These are phyloP conservation scores for Ricordea florida DNA, from an alignment of 92 coral and sea anemone genomes.

Conservation along the genomic window DNA sequence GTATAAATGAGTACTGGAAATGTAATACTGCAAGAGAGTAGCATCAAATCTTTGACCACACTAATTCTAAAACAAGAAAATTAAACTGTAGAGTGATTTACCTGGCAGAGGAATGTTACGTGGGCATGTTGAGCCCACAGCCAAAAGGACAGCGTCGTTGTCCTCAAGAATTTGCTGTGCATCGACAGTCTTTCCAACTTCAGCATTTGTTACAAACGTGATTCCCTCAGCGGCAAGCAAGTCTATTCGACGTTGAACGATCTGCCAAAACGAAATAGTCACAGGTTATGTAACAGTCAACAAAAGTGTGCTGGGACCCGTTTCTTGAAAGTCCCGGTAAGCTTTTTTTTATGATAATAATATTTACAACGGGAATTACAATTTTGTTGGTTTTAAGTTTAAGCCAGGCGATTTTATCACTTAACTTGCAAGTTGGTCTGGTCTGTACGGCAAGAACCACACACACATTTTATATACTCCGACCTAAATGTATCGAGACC, in stretches of 20 bases:
- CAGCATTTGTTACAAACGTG: slow-evolving; percentile 76
- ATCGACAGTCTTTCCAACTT: slow-evolving; percentile 78
- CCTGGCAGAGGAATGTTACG: slow-evolving; percentile 93
- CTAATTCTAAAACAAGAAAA: neutral
- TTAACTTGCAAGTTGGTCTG: too few species aligned
- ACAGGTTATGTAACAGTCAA: too few species aligned
- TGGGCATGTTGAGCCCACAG: slow-evolving; percentile 96
- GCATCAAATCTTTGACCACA: neutral
- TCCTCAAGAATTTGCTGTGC: slow-evolving; percentile 73
- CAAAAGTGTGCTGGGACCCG: too few species aligned
- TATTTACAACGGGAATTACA: too few species aligned
- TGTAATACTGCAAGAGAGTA: neutral
- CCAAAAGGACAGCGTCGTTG: slow-evolving; percentile 89
- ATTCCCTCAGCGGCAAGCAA: slow-evolving; percentile 84
- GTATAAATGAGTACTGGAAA: neutral
- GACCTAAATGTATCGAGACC: too few species aligned
- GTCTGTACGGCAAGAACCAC: too few species aligned
- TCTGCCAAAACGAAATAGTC: slow-evolving; percentile 23
- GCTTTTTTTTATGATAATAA: too few species aligned
- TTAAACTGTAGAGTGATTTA: slow-evolving; percentile 26
- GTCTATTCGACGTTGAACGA: slow-evolving; percentile 86
- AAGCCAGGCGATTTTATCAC: too few species aligned
- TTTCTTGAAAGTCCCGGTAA: too few species aligned
- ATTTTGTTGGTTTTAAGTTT: too few species aligned
- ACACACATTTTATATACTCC: too few species aligned